A percentile compares a stretch with the other conserved stretches of the same genome.
phyloP scores from a whole-genome alignment of 2,113 vertebrate species.

The Grus americana region DNA sequence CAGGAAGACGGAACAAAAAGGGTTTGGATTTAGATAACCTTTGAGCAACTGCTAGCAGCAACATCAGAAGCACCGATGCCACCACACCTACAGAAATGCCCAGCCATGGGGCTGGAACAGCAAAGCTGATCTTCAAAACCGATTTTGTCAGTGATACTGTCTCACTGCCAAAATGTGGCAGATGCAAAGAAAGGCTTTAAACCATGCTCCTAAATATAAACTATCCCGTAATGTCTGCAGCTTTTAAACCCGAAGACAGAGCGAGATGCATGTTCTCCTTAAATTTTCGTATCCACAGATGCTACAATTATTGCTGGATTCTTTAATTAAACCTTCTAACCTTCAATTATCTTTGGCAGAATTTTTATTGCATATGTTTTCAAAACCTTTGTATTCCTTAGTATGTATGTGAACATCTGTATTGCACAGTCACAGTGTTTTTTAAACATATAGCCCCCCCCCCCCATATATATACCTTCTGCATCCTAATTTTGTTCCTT shows the following conservation, averaged over 20 bases:
- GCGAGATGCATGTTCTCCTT: neutral
- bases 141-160: neutral
- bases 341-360: neutral
- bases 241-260: neutral
- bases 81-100: neutral
- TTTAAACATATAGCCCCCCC: neutral
- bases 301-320: neutral
- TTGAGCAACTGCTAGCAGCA: neutral
- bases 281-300: slow-evolving; percentile 12
- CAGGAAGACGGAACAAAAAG: neutral
- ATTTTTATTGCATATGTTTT: neutral
- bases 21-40: neutral
- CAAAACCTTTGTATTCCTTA: neutral
- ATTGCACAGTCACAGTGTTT: neutral
- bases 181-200: neutral
- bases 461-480: neutral
- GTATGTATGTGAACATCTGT: neutral
- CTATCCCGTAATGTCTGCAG: neutral
- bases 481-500: neutral
- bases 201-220: neutral
- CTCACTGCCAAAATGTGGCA: neutral
- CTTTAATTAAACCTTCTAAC: neutral
- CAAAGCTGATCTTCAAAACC: neutral
- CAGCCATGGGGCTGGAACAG: neutral
- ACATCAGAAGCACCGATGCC: neutral